Base-by-base conservation (phyloP, 2,888 invertebrate genomes). In the Nowickia ferox region DNA sequence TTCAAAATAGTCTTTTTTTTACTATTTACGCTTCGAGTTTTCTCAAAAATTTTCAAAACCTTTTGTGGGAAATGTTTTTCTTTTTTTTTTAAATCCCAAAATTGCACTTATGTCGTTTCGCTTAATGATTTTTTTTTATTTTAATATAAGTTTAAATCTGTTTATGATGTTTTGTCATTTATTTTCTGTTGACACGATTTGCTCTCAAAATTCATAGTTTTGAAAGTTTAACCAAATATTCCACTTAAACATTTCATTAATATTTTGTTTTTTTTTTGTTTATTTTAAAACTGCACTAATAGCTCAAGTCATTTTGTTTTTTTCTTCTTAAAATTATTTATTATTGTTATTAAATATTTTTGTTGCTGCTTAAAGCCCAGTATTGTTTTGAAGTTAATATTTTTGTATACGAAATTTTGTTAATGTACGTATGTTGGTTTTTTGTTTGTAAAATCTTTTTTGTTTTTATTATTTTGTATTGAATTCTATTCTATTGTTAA, bases 401-500 rank as follows among this genome's bases (percentile, higher is more conserved):
- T 57, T 38, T 72, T 65, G 61, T 61, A 11, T 44, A 10, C 13
- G 51, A 65, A 40, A 59, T 61, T 38, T 57, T 66, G 9, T 38
- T 55, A 44, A 8, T 30, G 46, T 19, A 22, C 2, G 22, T 22
- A 2, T 1, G 22, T 22, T 22, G 1, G 4, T 74, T 75, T 74
- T 48, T 40, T 51, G 30, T 55, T 44, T 71, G 57, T 46, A 19
- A 53, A 42, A 66, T 78, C 40, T 57, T 87, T 78, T 66, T 46
- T 72, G 44, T 51, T 77, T 51, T 48, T 57, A 61, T 80, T 30
- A 77, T 76, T 48, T 74, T 87, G 66, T 42, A 71, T 30, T 6
- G 6, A 30, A 59, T 89, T 79, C n/a, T n/a, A n/a, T 81, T 82
- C 66, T 59, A 84, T 77, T 84, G 65, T 83, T 87, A 53, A 75